Percentiles rank a stretch among this genome's conserved stretches.
Evolutionary conservation across 2,888 invertebrate genomes (phyloP).

Genomic region (Metellina segmentata): DNA sequence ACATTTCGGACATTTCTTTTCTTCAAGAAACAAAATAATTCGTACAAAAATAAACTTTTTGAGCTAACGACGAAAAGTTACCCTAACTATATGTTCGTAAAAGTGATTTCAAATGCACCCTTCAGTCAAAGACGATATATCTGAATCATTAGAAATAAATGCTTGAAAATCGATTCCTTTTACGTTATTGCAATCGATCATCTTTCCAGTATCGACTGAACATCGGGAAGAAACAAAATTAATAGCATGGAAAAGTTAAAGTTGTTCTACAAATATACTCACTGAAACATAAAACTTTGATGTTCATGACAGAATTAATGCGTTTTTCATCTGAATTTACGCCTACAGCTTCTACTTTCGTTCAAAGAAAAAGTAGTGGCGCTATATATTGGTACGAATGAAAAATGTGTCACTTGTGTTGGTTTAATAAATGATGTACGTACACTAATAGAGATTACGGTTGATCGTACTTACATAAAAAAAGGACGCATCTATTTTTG

Average conservation of each 20-base stretch:
- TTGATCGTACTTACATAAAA: too few species aligned
- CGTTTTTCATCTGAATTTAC: neutral
- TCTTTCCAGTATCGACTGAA: neutral
- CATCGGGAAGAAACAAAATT: neutral
- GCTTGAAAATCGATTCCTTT: conserved; percentile 1
- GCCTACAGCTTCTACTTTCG: neutral
- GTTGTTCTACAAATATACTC: neutral
- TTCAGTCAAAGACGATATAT: neutral
- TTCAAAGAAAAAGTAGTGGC: neutral
- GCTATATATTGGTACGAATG: too few species aligned
- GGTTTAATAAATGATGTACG: too few species aligned
- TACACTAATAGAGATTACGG: too few species aligned
- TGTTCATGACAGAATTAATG: neutral
- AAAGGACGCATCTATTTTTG: too few species aligned
- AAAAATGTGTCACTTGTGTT: too few species aligned
- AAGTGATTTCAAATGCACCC: neutral
- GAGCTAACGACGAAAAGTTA: neutral
- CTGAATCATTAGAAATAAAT: neutral
- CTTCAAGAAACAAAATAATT: too few species aligned
- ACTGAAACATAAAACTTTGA: neutral
- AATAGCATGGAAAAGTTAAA: neutral
- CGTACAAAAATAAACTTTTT: neutral
- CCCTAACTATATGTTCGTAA: neutral
- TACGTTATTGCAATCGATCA: neutral
- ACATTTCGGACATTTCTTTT: too few species aligned